These are phyloP conservation scores for Dasyornis broadbenti DNA, from an alignment of 2,113 vertebrate species.

Conservation along the genomic window DNA sequence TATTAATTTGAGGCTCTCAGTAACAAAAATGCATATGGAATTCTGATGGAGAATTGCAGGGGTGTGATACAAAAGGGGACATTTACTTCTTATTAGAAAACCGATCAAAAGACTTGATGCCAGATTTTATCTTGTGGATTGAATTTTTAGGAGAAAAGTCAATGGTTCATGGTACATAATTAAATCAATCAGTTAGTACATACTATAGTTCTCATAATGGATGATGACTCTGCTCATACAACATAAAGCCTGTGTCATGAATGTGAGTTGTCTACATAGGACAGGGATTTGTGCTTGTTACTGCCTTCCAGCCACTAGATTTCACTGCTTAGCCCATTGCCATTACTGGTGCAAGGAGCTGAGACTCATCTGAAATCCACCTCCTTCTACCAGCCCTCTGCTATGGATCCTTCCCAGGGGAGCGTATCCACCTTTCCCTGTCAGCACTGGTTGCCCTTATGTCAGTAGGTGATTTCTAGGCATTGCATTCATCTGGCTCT, in stretches of 20 bases:
- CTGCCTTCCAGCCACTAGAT: not conserved
- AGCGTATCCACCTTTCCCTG: fast-evolving
- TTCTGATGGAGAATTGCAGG: not conserved
- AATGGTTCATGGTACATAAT: not conserved
- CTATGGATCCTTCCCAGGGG: not conserved
- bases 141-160: not conserved
- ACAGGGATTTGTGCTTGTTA: not conserved
- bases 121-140: not conserved
- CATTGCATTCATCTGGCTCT: not conserved
- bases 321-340: not conserved
- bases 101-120: not conserved
- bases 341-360: not conserved
- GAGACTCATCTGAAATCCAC: fast-evolving
- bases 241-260: not conserved
- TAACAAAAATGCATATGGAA: not conserved
- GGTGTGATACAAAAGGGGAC: not conserved
- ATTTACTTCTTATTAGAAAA: not conserved
- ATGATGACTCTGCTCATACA: not conserved
- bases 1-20: not conserved
- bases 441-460: not conserved
- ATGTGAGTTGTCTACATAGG: not conserved
- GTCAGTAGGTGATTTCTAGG: not conserved
- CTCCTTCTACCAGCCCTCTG: not conserved
- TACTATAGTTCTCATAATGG: not conserved
- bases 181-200: not conserved